Conservation (phyloP, 37 sponge, comb jelly and placozoan genomes). For the Chondrilla cf. caribensis region DNA sequence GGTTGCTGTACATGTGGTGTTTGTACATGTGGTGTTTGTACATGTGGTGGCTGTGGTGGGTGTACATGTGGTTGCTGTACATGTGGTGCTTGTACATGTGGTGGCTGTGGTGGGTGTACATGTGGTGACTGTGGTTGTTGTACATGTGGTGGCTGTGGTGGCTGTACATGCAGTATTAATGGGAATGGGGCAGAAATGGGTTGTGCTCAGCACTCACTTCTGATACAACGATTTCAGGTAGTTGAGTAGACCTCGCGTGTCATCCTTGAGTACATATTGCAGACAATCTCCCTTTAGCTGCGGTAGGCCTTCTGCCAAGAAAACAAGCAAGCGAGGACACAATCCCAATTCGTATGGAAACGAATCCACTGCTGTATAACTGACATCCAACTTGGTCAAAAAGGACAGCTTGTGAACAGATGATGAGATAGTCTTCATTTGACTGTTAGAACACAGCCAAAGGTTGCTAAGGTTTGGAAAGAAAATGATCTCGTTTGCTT, state of each 20-base stretch:
- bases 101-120: too few species aligned
- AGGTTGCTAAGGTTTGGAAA: slow-evolving; percentile 60
- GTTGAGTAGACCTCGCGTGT: slow-evolving; percentile 31
- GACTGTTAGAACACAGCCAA: slow-evolving; percentile 38
- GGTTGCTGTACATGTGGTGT: too few species aligned
- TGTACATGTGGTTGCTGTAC: too few species aligned
- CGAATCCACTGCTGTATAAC: slow-evolving; percentile 19
- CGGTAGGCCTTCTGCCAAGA: slow-evolving; percentile 46
- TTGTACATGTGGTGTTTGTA: too few species aligned
- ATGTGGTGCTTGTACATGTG: too few species aligned
- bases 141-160: too few species aligned
- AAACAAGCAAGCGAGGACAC: slow-evolving; percentile 24
- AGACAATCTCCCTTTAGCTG: slow-evolving; percentile 27
- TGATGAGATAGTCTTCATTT: slow-evolving; percentile 21
- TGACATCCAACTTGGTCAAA: slow-evolving; percentile 53
- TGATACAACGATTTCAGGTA: slow-evolving; percentile 56
- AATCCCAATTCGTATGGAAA: slow-evolving; percentile 62
- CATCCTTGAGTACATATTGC: slow-evolving; percentile 11
- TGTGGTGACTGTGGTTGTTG: too few species aligned
- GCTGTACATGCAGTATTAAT: too few species aligned
- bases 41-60: too few species aligned
- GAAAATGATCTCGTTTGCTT: neutral
- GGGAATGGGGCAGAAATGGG: too few species aligned
- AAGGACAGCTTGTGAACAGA: slow-evolving; percentile 35
- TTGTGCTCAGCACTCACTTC: slow-evolving; percentile 42